A percentile compares a stretch with the other conserved stretches of the same genome.
These are phyloP conservation scores for Adelosebastes latens DNA, from an alignment of 2,797 vertebrate genomes.

Conservation along the genomic window DNA sequence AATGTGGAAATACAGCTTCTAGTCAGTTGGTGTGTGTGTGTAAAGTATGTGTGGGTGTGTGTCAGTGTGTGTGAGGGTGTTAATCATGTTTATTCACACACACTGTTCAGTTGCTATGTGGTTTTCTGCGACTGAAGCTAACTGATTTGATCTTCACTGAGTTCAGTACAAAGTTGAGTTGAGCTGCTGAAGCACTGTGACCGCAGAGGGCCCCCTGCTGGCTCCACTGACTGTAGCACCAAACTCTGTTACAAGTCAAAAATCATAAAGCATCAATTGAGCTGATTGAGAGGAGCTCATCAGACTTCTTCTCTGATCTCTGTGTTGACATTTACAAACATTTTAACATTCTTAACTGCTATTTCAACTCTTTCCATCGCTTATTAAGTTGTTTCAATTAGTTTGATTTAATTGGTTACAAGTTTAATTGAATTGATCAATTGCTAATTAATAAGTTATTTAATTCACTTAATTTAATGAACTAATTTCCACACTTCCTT, in stretches of 20 bases:
- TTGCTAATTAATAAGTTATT: background rate
- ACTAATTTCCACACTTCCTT: background rate
- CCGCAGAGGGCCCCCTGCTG: constrained; percentile 48
- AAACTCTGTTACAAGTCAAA: background rate
- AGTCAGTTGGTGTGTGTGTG: background rate
- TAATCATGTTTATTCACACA: background rate
- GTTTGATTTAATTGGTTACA: background rate
- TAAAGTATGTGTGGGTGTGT: background rate
- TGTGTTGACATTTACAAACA: background rate
- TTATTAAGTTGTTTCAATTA: background rate
- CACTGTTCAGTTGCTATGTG: background rate
- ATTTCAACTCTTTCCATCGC: background rate
- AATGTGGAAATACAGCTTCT: constrained; percentile 63
- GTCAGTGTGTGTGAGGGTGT: background rate
- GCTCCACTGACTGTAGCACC: background rate
- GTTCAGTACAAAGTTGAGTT: background rate
- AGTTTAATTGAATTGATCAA: background rate
- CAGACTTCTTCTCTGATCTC: background rate
- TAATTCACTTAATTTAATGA: background rate
- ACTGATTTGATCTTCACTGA: background rate
- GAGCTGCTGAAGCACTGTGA: background rate
- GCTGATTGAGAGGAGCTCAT: background rate
- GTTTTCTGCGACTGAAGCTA: background rate
- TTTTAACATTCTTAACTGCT: background rate
- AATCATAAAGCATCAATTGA: background rate